phyloP scores from a whole-genome alignment of 1,140 invertebrate genomes.

The Mizuhopecten yessoensis region DNA sequence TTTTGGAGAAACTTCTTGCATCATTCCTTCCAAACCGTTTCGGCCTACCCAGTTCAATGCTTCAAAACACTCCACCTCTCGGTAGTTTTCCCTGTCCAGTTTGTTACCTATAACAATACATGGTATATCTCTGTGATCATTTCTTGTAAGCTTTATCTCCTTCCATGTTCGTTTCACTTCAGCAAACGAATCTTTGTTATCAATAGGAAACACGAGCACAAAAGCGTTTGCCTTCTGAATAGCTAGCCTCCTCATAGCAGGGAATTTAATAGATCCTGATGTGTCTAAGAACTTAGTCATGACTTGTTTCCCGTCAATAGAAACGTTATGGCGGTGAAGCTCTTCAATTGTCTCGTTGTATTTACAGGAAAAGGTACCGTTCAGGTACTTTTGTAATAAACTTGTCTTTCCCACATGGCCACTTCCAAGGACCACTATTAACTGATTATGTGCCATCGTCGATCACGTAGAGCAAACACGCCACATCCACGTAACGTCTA shows the following conservation, averaged over 20 bases:
- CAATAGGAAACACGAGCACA: conserved; percentile 41
- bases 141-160: background rate
- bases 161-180: conserved; percentile 40
- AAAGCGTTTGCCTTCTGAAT: conserved; percentile 44
- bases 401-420: conserved; percentile 45
- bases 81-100: background rate
- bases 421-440: conserved; percentile 19
- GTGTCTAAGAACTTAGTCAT: conserved; percentile 41
- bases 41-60: conserved; percentile 29
- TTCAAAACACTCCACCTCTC: conserved; percentile 43
- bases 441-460: too few species aligned
- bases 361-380: background rate
- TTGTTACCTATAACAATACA: conserved; percentile 43
- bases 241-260: conserved; percentile 32
- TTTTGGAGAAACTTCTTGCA: background rate
- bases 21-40: conserved; percentile 41
- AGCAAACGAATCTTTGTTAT: background rate
- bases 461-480: too few species aligned
- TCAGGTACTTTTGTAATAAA: conserved; percentile 18
- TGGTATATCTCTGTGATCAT: conserved; percentile 19
- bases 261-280: conserved; percentile 43
- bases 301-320: background rate
- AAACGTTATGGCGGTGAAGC: background rate
- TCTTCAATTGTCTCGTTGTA: conserved; percentile 47
- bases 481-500: too few species aligned